A percentile compares a stretch with the other conserved stretches of the same genome.
phyloP scores from a whole-genome alignment of 2,113 vertebrate species.

The Antigone vipio region DNA sequence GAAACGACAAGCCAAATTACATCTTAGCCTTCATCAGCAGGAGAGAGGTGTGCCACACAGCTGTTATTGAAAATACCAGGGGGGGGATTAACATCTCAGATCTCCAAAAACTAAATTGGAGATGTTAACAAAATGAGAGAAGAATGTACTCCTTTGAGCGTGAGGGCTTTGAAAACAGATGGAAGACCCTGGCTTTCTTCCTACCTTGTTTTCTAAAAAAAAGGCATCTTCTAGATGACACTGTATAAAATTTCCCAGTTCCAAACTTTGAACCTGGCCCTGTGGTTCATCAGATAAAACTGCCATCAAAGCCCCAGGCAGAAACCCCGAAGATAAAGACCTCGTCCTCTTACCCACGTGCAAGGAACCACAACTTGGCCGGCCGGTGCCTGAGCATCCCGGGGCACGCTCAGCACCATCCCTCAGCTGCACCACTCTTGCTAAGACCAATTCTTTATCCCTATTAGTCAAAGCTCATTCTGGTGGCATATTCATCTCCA shows the following conservation, averaged over 20 bases:
- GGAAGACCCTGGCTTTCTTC: neutral
- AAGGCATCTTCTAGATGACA: neutral
- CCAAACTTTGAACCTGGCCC: neutral
- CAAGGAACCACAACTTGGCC: fast-evolving
- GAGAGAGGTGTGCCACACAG: neutral
- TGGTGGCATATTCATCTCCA: neutral
- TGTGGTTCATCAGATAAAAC: neutral
- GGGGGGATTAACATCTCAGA: neutral
- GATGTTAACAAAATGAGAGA: neutral
- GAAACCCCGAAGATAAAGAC: neutral
- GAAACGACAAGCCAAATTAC: neutral
- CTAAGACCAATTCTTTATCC: neutral
- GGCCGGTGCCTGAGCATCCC: neutral
- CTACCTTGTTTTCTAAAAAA: neutral
- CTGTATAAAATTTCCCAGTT: neutral
- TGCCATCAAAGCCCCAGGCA: neutral
- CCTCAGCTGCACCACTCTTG: neutral
- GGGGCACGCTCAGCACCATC: neutral
- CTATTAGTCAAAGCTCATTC: neutral
- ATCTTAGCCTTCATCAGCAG: neutral
- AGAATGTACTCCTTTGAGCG: neutral
- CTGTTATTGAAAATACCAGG: neutral
- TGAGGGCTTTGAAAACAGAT: neutral
- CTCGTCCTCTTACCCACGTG: neutral
- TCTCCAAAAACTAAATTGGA: neutral